Evolutionary conservation across 2,797 vertebrate genomes (phyloP).

Genomic region (Sebastes hubbsi): DNA sequence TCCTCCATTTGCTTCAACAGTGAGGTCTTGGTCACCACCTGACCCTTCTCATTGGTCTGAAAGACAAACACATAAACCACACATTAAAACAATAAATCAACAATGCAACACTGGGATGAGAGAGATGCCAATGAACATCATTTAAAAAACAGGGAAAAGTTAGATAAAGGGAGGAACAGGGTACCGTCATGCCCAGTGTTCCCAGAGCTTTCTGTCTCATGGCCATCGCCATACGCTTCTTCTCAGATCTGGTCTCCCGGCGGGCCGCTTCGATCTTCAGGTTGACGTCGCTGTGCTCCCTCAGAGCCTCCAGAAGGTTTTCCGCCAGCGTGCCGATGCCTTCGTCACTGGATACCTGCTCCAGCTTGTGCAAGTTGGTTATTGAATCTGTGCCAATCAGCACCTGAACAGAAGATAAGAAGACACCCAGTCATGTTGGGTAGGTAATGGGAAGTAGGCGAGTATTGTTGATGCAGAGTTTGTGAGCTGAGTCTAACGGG

Average conservation of each 20-base stretch:
- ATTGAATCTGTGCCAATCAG: constrained; percentile 97
- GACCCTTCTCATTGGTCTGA: constrained; percentile 98
- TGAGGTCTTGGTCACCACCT: constrained; percentile 98
- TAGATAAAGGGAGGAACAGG: background rate
- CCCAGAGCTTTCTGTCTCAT: constrained; percentile 99
- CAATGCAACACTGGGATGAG: background rate
- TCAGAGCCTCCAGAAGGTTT: constrained; percentile 94
- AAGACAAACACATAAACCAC: constrained; percentile 37
- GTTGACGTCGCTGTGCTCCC: constrained; percentile 95
- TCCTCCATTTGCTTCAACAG: constrained; percentile 99
- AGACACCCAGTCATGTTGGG: background rate
- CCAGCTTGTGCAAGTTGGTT: constrained; percentile 96
- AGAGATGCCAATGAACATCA: background rate
- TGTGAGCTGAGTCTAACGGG: background rate
- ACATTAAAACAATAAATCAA: background rate
- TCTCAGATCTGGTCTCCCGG: constrained; percentile 95
- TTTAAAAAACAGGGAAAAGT: background rate
- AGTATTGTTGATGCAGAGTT: background rate
- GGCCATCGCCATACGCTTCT: constrained; percentile 99
- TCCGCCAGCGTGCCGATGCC: constrained; percentile 97
- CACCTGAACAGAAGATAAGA: constrained; percentile 75
- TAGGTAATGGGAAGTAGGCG: too few relatives aligned
- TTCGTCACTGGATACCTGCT: constrained; percentile 99
- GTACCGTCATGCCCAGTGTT: constrained; percentile 97
- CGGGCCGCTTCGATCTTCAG: constrained; percentile 97